phyloP scores from a whole-genome alignment of 1,140 invertebrate species.

The Drosophila kanapiae region DNA sequence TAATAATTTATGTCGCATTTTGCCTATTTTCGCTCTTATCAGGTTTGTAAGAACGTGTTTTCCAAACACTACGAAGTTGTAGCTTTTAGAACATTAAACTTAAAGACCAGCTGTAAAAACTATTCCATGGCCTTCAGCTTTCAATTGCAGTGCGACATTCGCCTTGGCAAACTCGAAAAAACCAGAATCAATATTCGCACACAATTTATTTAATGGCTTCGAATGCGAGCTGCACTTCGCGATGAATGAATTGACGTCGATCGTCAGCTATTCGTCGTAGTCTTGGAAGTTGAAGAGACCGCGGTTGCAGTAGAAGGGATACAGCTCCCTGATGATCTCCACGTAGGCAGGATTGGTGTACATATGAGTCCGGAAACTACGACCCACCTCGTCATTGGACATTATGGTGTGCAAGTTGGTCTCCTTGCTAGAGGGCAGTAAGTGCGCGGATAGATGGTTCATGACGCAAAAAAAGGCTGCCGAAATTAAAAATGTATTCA shows the following conservation, averaged over 20 bases:
- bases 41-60: too few relatives aligned
- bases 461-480: constrained; percentile 58
- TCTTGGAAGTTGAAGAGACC: constrained; percentile 64
- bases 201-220: constrained; percentile 38
- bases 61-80: neutral
- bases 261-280: constrained; percentile 1
- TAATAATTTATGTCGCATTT: neutral
- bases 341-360: constrained; percentile 51
- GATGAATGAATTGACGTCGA: constrained; percentile 6
- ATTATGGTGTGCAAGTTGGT: constrained; percentile 54
- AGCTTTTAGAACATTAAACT: neutral
- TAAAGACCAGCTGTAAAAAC: constrained; percentile 3
- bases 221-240: constrained; percentile 4
- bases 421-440: constrained; percentile 61
- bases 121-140: constrained; percentile 15
- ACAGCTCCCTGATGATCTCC: constrained; percentile 56
- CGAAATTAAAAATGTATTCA: neutral
- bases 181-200: constrained; percentile 52
- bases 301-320: constrained; percentile 64
- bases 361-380: constrained; percentile 28
- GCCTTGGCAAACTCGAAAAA: constrained; percentile 26
- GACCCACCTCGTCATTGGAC: constrained; percentile 43
- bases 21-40: neutral
- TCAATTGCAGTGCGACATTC: constrained; percentile 25
- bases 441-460: constrained; percentile 46